Evolutionary conservation across 2,888 invertebrate species (phyloP).

Genomic region (Priocnemis perturbator): DNA sequence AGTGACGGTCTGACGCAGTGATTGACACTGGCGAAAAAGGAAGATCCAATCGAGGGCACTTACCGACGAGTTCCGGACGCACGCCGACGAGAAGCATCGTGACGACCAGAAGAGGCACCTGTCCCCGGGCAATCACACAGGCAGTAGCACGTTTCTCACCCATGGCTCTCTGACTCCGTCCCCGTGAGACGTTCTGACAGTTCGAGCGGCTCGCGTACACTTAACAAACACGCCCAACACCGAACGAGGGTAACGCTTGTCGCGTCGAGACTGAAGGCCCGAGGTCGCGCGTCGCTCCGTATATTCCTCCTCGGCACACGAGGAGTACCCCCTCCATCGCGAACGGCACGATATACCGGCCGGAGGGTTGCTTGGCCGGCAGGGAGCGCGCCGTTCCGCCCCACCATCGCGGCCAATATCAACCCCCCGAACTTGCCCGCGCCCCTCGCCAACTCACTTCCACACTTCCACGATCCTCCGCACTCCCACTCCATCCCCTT

Average conservation of each 20-base stretch:
- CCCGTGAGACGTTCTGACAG: no score
- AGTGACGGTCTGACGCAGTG: no score
- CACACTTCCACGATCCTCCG: no score
- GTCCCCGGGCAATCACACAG: constrained; percentile 42
- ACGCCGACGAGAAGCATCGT: constrained; percentile 60
- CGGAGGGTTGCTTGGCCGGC: constrained; percentile 20
- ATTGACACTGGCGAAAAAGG: no score
- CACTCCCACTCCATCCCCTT: no score
- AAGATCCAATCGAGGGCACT: constrained; percentile 44
- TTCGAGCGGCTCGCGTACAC: constrained; percentile 12
- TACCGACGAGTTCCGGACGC: constrained; percentile 68
- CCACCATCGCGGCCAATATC: background rate
- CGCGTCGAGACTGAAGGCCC: constrained; percentile 72
- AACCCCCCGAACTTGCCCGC: background rate
- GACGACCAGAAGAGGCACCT: constrained; percentile 58
- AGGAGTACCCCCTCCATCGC: constrained; percentile 46
- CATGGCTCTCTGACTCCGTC: constrained; percentile 35
- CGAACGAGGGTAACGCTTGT: constrained; percentile 66
- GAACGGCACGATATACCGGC: constrained; percentile 17
- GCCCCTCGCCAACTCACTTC: background rate
- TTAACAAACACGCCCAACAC: constrained; percentile 20
- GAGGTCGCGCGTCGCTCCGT: constrained; percentile 63
- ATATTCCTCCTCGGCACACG: constrained; percentile 60
- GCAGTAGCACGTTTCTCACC: constrained; percentile 53
- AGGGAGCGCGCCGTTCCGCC: constrained; percentile 2